phyloP scores from a whole-genome alignment of 2,888 invertebrate species.

The Slavum lentiscoides region DNA sequence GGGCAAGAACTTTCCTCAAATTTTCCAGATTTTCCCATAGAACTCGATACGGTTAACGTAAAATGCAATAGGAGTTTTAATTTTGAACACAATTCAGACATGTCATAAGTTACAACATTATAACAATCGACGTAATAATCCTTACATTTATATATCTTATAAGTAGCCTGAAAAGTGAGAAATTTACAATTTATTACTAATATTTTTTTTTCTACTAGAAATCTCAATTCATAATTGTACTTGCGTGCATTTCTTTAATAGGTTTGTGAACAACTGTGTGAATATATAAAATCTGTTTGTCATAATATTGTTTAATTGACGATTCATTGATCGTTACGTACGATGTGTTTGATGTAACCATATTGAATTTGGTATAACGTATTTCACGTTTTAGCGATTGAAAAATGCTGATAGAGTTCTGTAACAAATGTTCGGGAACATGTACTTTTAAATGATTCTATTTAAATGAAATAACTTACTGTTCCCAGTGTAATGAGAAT shows the following conservation, averaged over 20 bases:
- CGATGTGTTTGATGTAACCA: neutral
- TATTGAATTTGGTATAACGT: neutral
- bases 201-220: too few relatives aligned
- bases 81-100: neutral
- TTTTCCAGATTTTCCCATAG: too few relatives aligned
- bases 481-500: neutral
- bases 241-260: neutral
- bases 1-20: too few relatives aligned
- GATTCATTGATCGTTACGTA: neutral
- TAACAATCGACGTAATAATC: slow-evolving; percentile 3
- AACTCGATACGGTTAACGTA: too few relatives aligned
- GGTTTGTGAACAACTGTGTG: neutral
- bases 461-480: neutral
- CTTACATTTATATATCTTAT: neutral
- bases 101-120: neutral
- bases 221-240: neutral
- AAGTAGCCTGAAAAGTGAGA: neutral
- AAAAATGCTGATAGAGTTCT: neutral
- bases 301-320: neutral
- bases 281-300: neutral
- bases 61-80: neutral
- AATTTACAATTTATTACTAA: too few relatives aligned
- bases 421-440: too few relatives aligned
- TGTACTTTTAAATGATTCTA: neutral
- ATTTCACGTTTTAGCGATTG: neutral